Conservation (phyloP, 1,140 invertebrate species). For the Drosophila orosa region DNA sequence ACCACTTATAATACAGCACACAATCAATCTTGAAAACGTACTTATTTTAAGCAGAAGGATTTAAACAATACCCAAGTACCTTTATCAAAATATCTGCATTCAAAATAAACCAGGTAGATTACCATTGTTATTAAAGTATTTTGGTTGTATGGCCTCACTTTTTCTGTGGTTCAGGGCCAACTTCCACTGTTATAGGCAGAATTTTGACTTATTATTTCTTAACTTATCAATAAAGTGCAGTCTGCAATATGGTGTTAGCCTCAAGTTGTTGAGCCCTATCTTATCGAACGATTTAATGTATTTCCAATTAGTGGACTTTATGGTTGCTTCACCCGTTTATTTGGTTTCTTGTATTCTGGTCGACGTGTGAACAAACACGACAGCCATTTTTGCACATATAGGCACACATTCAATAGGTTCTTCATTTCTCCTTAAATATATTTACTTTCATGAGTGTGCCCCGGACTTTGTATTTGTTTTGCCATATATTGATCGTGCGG, state of each 20-base stretch:
- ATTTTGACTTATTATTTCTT: conserved; percentile 11
- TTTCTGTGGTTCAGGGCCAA: conserved; percentile 28
- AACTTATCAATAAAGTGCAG: conserved; percentile 60
- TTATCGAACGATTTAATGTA: conserved; percentile 60
- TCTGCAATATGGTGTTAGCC: conserved; percentile 13
- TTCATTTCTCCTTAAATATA: conserved; percentile 11
- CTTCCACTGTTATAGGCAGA: conserved; percentile 1
- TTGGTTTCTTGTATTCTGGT: conserved; percentile 54
- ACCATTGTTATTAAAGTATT: conserved; percentile 12
- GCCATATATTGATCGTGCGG: conserved; percentile 36
- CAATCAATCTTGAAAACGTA: background rate
- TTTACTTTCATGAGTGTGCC: conserved; percentile 21
- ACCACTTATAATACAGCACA: background rate
- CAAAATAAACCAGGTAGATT: background rate
- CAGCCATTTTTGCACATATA: conserved; percentile 32
- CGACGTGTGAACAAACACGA: conserved; percentile 69
- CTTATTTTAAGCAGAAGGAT: background rate
- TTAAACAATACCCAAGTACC: background rate
- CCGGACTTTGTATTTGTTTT: conserved; percentile 60
- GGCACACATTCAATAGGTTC: conserved; percentile 8
- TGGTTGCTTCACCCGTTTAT: conserved; percentile 19
- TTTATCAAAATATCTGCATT: background rate
- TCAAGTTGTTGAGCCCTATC: conserved; percentile 49
- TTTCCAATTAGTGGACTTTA: conserved; percentile 46
- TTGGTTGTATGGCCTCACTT: conserved; percentile 9